phyloP scores from a whole-genome alignment of 1,140 invertebrate genomes.

The Stegodyphus dumicola region DNA sequence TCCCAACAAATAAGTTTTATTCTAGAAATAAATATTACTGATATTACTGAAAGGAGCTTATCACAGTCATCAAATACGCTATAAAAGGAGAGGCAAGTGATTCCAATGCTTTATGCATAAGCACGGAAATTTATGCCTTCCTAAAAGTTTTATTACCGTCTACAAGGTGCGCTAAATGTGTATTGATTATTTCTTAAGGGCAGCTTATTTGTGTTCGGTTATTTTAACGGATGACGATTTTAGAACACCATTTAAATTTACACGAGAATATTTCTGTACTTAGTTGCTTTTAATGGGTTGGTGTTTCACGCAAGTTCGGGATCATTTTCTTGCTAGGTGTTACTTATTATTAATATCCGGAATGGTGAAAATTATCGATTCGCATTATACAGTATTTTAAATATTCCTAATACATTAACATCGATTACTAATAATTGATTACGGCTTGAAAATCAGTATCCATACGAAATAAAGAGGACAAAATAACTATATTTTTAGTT shows the following conservation, averaged over 20 bases:
- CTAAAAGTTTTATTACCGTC: conserved; percentile 24
- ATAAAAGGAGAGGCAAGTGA: not conserved
- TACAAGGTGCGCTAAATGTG: not conserved
- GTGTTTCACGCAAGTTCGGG: not conserved
- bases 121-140: conserved; percentile 11
- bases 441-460: too few species aligned
- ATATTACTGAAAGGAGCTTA: not conserved
- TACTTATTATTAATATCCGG: too few species aligned
- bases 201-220: not conserved
- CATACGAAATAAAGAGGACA: too few species aligned
- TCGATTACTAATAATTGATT: too few species aligned
- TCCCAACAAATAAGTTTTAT: not conserved
- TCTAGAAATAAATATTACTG: conserved; percentile 4
- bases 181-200: conserved; percentile 5
- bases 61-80: not conserved
- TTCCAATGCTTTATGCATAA: not conserved
- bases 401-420: too few species aligned
- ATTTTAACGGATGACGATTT: too few species aligned
- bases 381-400: too few species aligned
- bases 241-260: too few species aligned
- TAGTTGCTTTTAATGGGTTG: conserved; percentile 4
- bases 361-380: too few species aligned
- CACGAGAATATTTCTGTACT: not conserved
- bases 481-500: too few species aligned
- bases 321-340: conserved; percentile 1